Conservation (phyloP, 2,113 vertebrate species). For the Hemibagrus wyckioides region DNA sequence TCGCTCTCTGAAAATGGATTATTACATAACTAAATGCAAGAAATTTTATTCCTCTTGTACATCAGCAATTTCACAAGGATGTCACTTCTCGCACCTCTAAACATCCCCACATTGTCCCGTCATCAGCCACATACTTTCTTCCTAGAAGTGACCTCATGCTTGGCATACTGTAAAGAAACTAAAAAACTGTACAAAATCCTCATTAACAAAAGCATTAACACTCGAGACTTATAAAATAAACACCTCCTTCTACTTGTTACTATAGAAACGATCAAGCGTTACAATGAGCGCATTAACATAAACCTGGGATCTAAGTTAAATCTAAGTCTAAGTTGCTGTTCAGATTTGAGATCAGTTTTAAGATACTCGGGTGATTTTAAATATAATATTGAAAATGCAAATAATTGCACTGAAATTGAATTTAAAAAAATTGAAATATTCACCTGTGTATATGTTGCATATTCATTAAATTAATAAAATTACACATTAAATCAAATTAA, state of each 20-base stretch:
- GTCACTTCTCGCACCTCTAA: neutral
- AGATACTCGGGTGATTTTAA: neutral
- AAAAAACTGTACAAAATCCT: neutral
- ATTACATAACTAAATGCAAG: neutral
- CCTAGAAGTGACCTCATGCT: neutral
- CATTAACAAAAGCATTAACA: neutral
- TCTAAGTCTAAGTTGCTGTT: neutral
- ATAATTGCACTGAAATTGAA: neutral
- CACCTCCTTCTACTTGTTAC: neutral
- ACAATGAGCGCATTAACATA: no score
- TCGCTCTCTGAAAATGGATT: neutral
- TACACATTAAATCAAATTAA: no score
- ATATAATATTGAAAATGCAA: neutral
- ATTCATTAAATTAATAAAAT: no score
- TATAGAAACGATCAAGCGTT: neutral
- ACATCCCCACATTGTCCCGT: neutral
- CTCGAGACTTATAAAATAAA: neutral
- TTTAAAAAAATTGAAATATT: no score
- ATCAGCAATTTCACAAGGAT: neutral
- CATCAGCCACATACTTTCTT: neutral
- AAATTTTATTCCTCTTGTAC: neutral
- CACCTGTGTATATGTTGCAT: neutral
- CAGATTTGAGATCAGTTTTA: no score
- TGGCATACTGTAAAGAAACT: neutral
- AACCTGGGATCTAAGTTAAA: neutral